A percentile compares a stretch with the other conserved stretches of the same genome.
phyloP scores from a whole-genome alignment of 2,113 vertebrate genomes.

The Chloroceryle aenea region DNA sequence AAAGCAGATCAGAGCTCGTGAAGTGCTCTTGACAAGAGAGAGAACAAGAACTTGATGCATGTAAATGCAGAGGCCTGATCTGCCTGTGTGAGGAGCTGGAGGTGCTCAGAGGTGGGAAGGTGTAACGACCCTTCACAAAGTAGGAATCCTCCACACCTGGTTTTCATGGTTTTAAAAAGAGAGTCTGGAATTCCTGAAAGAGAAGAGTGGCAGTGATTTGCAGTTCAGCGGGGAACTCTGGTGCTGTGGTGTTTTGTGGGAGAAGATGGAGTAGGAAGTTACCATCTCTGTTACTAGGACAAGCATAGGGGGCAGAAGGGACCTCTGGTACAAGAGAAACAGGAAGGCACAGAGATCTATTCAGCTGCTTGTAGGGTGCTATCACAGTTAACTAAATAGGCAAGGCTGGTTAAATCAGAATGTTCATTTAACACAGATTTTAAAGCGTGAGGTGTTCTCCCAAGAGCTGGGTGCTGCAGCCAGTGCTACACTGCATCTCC shows the following conservation, averaged over 20 bases:
- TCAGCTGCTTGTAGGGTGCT: background rate
- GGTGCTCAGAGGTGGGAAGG: background rate
- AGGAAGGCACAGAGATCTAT: background rate
- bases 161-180: background rate
- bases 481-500: background rate
- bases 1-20: background rate
- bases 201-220: background rate
- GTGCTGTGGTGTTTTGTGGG: background rate
- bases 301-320: too few species aligned
- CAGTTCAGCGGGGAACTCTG: background rate
- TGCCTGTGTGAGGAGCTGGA: background rate
- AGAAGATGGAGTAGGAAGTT: background rate
- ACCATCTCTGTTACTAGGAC: background rate
- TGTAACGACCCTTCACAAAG: background rate
- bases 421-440: background rate
- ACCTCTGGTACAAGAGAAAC: too few species aligned
- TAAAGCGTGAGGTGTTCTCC: background rate
- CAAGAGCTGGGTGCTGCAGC: fast-evolving
- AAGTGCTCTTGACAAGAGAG: background rate
- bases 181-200: background rate
- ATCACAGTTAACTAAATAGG: background rate
- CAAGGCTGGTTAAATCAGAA: background rate
- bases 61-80: background rate
- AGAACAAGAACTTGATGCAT: background rate
- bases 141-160: background rate